Evolutionary conservation across 2,113 vertebrate genomes (phyloP), one percentile per base, ranked within the genome.

Genomic region (Tonatia bakeri): DNA sequence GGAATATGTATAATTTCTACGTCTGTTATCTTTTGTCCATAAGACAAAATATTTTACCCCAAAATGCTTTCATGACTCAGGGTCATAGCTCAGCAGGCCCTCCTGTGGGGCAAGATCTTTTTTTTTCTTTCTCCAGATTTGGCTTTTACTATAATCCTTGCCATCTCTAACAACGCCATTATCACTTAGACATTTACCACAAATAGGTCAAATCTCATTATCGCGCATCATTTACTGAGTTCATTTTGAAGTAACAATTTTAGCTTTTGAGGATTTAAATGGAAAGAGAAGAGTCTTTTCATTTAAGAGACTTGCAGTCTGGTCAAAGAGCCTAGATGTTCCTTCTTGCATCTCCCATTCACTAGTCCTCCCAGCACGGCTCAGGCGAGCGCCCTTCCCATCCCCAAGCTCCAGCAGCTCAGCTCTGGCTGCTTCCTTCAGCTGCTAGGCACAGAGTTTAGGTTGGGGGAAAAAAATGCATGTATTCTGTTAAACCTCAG

Each of bases 371-470:
- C 38, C 36, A 4, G 3, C 50, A 0, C 0, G 52, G 52, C 56
- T 85, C 50, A 15, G 31, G 33, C 26, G 7, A 5, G 4, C 3
- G 3, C 33, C 33, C 22, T 3, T 26, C 33, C 22, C 6, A 36
- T 31, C 17, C 10, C 8, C 31, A 56, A 16, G 61, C 52, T 72
- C 47, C 13, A 45, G 45, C 19, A 13, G 36, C 43, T 33, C 22
- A 5, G n/a, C 10, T 40, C 31, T 8, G 11, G 24, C 40, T 65
- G 65, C 38, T 82, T 56, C 36, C 10, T 59, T 56, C 22, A 20
- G 17, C 50, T 33, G 0, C 0, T 4, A 38, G 38, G 4, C 47
- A 10, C 7, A 28, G 61, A 33, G 20, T 14, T 33, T 15, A 40
- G 26, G 3, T 15, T 50, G 40, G 52, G 38, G 26, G 36, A 14